Conservation (phyloP, 30 jellyfish, hydroid and myxozoan species). For the Chrysaora quinquecirrha region DNA sequence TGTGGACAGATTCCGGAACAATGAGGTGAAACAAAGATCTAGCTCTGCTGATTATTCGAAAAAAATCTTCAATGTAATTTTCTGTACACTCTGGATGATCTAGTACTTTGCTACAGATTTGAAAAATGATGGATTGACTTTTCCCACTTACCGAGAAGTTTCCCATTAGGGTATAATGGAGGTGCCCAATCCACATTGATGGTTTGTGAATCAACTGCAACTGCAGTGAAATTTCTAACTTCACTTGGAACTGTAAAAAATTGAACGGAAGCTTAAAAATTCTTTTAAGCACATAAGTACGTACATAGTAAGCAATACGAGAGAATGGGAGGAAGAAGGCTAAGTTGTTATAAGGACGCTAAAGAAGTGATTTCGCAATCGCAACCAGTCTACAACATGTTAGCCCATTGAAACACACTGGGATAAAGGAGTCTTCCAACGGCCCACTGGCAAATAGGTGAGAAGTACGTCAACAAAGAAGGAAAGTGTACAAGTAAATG, state of each 20-base stretch:
- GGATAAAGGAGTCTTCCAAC: too few species aligned
- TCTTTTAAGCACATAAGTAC: neutral
- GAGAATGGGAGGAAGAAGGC: neutral
- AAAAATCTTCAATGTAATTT: too few species aligned
- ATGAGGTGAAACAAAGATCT: too few species aligned
- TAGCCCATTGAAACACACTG: too few species aligned
- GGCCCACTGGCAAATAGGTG: too few species aligned
- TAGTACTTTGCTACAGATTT: too few species aligned
- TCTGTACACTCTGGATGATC: too few species aligned
- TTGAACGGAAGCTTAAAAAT: neutral
- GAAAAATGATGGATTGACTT: neutral
- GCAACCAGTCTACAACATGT: neutral
- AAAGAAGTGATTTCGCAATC: neutral
- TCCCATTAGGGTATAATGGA: constrained; percentile 33
- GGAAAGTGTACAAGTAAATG: too few species aligned
- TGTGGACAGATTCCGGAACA: too few species aligned
- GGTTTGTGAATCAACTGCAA: constrained; percentile 6
- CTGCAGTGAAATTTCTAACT: constrained; percentile 14
- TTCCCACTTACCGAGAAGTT: constrained; percentile 25
- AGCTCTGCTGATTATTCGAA: too few species aligned
- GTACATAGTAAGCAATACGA: neutral
- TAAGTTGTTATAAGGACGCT: neutral
- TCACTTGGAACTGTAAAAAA: constrained; percentile 48
- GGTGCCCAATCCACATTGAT: constrained; percentile 16
- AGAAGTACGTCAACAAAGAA: too few species aligned